phyloP scores from a whole-genome alignment of 2,888 invertebrate genomes.

The Tipula helvola region DNA sequence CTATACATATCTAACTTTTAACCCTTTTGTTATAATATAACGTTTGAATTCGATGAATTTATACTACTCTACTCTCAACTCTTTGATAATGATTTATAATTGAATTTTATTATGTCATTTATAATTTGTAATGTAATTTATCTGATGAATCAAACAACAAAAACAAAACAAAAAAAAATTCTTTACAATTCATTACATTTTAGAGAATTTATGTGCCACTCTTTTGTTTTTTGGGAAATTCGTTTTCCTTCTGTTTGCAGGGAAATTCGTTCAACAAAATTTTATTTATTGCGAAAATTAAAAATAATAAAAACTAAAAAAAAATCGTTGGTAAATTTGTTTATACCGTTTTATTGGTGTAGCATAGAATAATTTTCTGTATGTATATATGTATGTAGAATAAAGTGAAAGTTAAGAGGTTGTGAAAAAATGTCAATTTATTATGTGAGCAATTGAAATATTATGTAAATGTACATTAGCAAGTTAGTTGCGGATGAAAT shows the following conservation, averaged over 20 bases:
- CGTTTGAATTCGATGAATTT: not conserved
- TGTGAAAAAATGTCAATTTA: not conserved
- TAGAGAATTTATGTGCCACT: not conserved
- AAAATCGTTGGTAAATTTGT: not conserved
- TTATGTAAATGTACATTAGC: not conserved
- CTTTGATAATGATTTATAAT: conserved; percentile 4
- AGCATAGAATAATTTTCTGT: not conserved
- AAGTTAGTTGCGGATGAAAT: not conserved
- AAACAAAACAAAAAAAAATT: not conserved
- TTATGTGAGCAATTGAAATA: not conserved
- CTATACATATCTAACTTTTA: not conserved
- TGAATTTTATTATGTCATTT: not conserved
- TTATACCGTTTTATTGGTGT: not conserved
- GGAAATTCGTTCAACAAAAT: not conserved
- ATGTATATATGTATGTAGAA: not conserved
- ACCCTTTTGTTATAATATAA: not conserved
- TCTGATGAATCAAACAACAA: not conserved
- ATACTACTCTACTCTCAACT: not conserved
- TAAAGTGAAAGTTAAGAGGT: not conserved
- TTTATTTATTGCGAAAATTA: not conserved
- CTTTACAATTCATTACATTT: not conserved
- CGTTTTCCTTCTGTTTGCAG: not conserved
- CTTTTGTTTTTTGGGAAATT: not conserved
- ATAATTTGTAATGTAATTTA: conserved; percentile 4
- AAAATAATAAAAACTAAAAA: not conserved